These are phyloP conservation scores for Dendrocopos noguchii DNA, from an alignment of 2,113 vertebrate genomes.

Conservation along the genomic window DNA sequence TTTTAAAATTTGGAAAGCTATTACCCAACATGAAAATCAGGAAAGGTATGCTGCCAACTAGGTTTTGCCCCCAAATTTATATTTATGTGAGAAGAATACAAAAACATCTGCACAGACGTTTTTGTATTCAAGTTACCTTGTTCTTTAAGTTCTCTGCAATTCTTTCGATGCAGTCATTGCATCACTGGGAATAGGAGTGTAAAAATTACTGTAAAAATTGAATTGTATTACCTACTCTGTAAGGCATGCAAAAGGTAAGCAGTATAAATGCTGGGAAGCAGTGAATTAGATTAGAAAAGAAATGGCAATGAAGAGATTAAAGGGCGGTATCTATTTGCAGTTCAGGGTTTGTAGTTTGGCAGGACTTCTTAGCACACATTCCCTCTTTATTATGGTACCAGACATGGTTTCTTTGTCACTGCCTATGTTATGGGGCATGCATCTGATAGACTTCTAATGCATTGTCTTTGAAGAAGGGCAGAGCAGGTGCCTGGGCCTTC, in stretches of 20 bases:
- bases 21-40: neutral
- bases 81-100: neutral
- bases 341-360: neutral
- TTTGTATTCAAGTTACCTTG: neutral
- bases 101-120: neutral
- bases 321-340: accelerated
- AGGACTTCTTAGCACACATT: neutral
- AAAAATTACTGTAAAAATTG: slow-evolving; percentile 16
- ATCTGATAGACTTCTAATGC: neutral
- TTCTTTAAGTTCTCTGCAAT: neutral
- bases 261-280: neutral
- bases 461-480: neutral
- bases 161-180: neutral
- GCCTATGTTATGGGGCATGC: neutral
- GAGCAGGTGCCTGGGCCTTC: neutral
- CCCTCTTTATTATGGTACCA: neutral
- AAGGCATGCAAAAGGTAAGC: neutral
- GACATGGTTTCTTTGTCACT: neutral
- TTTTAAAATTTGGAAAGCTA: neutral
- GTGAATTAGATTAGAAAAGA: neutral
- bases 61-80: neutral
- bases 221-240: slow-evolving; percentile 27
- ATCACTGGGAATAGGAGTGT: neutral
- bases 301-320: neutral
- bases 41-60: neutral